phyloP scores from a whole-genome alignment of 2,113 vertebrate genomes.

The Gymnorhina tibicen region DNA sequence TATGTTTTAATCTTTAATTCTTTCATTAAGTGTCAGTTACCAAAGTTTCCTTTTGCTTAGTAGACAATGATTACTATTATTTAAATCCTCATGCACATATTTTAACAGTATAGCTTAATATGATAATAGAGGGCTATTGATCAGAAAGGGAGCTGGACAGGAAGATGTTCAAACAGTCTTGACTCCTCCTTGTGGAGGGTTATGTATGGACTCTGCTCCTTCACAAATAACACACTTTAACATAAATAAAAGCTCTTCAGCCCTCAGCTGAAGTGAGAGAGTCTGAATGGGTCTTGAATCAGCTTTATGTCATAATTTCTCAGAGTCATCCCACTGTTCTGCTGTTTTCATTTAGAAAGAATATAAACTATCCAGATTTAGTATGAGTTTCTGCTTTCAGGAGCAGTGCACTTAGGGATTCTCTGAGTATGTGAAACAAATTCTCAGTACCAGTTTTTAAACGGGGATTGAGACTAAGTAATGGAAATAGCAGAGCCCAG shows the following conservation, averaged over 20 bases:
- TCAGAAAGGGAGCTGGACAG: background rate
- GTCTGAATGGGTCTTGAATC: constrained; percentile 40
- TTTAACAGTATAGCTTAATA: background rate
- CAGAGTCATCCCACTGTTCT: constrained; percentile 19
- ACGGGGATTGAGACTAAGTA: background rate
- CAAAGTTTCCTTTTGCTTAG: background rate
- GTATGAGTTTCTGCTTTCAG: constrained; percentile 8
- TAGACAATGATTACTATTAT: background rate
- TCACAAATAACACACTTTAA: constrained; percentile 51
- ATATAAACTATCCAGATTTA: background rate
- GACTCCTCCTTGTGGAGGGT: background rate
- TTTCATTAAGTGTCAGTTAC: background rate
- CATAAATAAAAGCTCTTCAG: constrained; percentile 49
- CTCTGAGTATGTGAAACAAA: constrained; percentile 16
- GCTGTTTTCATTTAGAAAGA: background rate
- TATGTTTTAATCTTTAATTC: background rate
- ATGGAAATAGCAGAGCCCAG: background rate
- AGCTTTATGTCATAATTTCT: constrained; percentile 38
- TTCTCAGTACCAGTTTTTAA: background rate
- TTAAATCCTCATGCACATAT: fast-evolving
- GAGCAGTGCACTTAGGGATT: background rate
- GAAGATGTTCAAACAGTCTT: background rate
- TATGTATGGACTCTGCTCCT: constrained; percentile 54
- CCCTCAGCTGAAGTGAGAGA: constrained; percentile 2
- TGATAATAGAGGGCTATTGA: background rate